A percentile compares a stretch with the other conserved stretches of the same genome.
Conservation (phyloP, 2,888 invertebrate species). For the Drosophila neutralis region DNA sequence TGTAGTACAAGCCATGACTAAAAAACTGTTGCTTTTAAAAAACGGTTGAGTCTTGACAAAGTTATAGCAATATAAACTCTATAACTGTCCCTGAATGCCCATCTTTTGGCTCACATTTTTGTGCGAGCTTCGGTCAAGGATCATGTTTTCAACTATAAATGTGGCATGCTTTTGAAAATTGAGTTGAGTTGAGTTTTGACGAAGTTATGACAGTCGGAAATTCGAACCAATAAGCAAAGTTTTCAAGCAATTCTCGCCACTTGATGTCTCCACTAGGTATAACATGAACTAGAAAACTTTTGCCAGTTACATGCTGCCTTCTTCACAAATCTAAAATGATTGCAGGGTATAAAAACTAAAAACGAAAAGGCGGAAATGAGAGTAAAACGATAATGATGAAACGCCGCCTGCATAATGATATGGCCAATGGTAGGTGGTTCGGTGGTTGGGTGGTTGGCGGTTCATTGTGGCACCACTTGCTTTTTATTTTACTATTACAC, state of each 20-base stretch:
- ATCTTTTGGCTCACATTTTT: not conserved
- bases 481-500: constrained; percentile 58
- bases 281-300: not conserved
- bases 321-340: not conserved
- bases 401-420: constrained; percentile 71
- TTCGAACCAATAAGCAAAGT: not conserved
- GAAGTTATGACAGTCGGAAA: not conserved
- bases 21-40: no score
- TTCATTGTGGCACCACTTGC: constrained; percentile 28
- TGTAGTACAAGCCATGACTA: rapidly evolving
- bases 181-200: not conserved
- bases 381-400: constrained; percentile 69
- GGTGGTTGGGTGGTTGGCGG: not conserved
- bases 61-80: not conserved
- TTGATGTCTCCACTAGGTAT: not conserved
- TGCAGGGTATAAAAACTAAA: constrained; percentile 9
- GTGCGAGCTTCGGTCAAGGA: not conserved
- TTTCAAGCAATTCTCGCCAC: not conserved
- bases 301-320: not conserved
- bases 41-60: not conserved
- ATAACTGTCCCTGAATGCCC: not conserved
- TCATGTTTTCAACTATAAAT: not conserved
- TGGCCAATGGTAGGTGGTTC: constrained; percentile 25
- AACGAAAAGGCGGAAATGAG: constrained; percentile 64
- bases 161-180: not conserved